A percentile compares a stretch with the other conserved stretches of the same genome.
Conservation (phyloP, 1,140 invertebrate species). For the Drosophila hydei region DNA sequence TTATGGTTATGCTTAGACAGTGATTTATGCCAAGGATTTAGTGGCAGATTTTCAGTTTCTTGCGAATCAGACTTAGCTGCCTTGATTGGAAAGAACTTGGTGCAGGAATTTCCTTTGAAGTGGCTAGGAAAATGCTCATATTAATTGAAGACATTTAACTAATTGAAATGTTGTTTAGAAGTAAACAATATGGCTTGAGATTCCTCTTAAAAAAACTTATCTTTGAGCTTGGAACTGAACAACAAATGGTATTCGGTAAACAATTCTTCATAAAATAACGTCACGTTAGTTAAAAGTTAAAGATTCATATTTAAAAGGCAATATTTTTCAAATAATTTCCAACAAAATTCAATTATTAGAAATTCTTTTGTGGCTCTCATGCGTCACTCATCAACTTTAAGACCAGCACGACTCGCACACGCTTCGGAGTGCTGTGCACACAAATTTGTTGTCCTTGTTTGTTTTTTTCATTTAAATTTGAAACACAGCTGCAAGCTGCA, state of each 20-base stretch:
- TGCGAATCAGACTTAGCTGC: conserved; percentile 1
- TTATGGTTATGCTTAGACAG: conserved; percentile 28
- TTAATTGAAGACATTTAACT: no score
- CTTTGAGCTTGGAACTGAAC: no score
- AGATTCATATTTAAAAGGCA: no score
- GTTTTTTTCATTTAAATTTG: conserved; percentile 56
- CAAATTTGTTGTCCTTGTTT: conserved; percentile 26
- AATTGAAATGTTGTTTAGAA: no score
- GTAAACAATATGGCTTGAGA: no score
- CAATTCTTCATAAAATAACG: no score
- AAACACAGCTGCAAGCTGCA: conserved; percentile 45
- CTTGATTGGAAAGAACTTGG: conserved; percentile 48
- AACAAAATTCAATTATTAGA: no score
- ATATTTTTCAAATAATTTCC: no score
- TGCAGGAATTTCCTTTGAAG: not conserved
- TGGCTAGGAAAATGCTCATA: not conserved
- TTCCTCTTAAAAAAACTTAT: no score
- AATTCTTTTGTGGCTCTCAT: not conserved
- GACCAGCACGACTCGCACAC: conserved; percentile 10
- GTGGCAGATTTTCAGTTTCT: not conserved
- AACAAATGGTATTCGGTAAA: no score
- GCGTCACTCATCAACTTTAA: not conserved
- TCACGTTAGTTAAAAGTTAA: no score
- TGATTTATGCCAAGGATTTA: conserved; percentile 52
- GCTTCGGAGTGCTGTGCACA: conserved; percentile 2